Evolutionary conservation across 1,140 invertebrate species (phyloP), one percentile per base, ranked within the genome.

Genomic region (Lamellibrachia luymesi): DNA sequence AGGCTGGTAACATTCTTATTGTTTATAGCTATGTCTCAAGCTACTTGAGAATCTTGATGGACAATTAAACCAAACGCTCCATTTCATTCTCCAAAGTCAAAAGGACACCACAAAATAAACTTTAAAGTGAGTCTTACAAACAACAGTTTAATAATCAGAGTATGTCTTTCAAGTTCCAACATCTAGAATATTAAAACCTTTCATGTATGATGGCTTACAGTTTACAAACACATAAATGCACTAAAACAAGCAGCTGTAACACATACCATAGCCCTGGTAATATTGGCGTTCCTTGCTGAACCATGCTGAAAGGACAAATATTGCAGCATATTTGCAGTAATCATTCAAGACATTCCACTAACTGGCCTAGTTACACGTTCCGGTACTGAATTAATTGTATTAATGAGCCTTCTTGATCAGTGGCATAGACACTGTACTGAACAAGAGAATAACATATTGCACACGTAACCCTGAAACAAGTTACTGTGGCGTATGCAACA

Each of bases 261-360:
- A 95, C 95, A 96, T 97, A 98, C 98, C 97, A 98, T 98, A 92
- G 98, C 97, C 51, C 98, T 97, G 90, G 98, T 98, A 94, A 99
- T 98, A 96, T 98, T 99, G 93, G 97, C 98, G 95, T 98, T 98
- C 95, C 98, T 97, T 1, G 98, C 98, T 25, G 98, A 98, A 4
- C 98, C 98, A 97, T 99, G 99, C 96, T 99, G 93, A 93, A 95
- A 95, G 92, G 25, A 93, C 93, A 94, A 93, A 93, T 92, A n/a
- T 80, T 80, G 38, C 38, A 38, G 38, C 38, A 38, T 38, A 80
- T 80, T 17, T 6, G 64, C 2, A 17, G 13, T 80, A 80, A 80
- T 80, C 64, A 80, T 80, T 10, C 13, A 22, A 38, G 13, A 80
- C 64, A 80, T 80, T 80, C 64, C 2, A 80, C 64, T 80, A 17